Conservation (phyloP, 2,113 vertebrate species). For the Empidonax alnorum region DNA sequence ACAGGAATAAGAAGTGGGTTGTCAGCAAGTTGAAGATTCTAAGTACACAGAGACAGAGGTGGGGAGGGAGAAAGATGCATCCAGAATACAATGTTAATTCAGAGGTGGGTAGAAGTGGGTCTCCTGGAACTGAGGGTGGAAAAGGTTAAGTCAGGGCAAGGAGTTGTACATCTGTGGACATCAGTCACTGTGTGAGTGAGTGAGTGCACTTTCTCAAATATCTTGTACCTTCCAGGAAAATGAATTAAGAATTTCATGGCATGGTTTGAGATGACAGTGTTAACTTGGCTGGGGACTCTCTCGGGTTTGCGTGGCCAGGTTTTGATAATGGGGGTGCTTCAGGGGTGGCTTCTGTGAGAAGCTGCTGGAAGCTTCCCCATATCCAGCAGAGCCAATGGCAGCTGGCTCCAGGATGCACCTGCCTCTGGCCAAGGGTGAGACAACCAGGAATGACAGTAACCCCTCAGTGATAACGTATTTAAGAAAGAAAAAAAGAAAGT, state of each 20-base stretch:
- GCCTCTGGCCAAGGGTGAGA: background rate
- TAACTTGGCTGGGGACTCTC: background rate
- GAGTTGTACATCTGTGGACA: background rate
- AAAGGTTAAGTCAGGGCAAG: background rate
- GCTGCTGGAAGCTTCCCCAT: background rate
- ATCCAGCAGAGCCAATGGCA: background rate
- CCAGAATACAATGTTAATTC: background rate
- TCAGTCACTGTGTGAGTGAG: background rate
- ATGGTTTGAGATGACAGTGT: background rate
- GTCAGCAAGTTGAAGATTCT: background rate
- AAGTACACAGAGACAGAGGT: background rate
- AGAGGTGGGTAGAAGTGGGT: background rate
- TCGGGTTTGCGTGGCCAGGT: rapidly evolving
- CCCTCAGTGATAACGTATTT: background rate
- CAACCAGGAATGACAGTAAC: background rate
- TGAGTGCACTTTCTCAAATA: background rate
- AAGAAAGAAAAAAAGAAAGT: too few relatives aligned
- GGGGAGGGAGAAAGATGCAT: background rate
- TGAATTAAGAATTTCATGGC: background rate
- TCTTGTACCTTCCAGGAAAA: background rate
- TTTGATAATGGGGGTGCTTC: rapidly evolving
- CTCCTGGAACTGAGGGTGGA: background rate
- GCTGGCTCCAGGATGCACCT: rapidly evolving
- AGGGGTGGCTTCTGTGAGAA: background rate
- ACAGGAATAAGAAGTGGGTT: background rate